Percentiles rank a stretch among this genome's conserved stretches.
Conservation (phyloP, 2,888 invertebrate species). For the Drosophila kokeensis region DNA sequence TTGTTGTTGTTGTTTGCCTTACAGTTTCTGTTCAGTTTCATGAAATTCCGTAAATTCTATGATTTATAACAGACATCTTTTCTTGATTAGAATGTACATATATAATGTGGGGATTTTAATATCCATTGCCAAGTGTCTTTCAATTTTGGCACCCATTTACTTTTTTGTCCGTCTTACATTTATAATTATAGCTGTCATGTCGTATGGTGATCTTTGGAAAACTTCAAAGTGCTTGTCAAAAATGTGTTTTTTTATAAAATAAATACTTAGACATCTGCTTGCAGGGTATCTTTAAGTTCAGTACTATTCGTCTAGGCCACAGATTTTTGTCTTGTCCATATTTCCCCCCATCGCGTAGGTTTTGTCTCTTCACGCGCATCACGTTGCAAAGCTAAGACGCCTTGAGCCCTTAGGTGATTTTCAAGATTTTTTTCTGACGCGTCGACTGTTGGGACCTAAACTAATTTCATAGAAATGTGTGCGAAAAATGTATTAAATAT, state of each 20-base stretch:
- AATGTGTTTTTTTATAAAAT: background rate
- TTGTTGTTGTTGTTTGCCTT: conserved; percentile 19
- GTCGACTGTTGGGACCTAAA: conserved; percentile 38
- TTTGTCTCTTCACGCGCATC: conserved; percentile 28
- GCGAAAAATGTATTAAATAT: conserved; percentile 17
- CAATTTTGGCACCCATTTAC: background rate
- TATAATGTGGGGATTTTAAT: conserved; percentile 22
- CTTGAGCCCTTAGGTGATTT: conserved; percentile 60
- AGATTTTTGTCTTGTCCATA: background rate
- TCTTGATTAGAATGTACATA: conserved; percentile 40
- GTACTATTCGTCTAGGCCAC: too few species aligned
- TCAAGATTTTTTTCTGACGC: conserved; percentile 31
- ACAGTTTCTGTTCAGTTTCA: conserved; percentile 42
- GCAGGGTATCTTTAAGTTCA: background rate
- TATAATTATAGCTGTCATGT: background rate
- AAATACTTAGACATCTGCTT: background rate
- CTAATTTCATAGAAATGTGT: conserved; percentile 38
- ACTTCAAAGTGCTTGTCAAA: background rate
- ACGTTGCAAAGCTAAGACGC: conserved; percentile 40
- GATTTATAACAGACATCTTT: conserved; percentile 58
- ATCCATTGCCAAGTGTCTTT: background rate
- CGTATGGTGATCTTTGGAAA: background rate
- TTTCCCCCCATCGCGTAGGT: background rate
- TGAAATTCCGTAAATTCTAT: conserved; percentile 46
- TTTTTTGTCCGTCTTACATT: background rate